phyloP scores from a whole-genome alignment of 2,888 invertebrate species.

The Ctena decussata region DNA sequence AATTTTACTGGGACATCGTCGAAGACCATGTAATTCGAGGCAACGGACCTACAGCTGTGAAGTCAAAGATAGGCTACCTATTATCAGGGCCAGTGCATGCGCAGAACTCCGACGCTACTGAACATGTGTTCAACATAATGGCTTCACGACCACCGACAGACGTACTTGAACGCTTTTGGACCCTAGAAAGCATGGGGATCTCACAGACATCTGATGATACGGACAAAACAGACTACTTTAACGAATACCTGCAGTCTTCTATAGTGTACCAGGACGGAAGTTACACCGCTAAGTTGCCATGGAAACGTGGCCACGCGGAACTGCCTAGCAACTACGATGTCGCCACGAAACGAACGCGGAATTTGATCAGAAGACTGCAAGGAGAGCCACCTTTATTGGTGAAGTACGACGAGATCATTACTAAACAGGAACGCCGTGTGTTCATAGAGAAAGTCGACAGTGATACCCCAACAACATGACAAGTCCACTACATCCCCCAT shows the following conservation, averaged over 20 bases:
- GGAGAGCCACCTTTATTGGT: background rate
- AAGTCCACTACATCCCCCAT: constrained; percentile 58
- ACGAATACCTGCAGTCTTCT: background rate
- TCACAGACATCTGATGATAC: background rate
- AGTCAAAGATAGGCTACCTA: constrained; percentile 56
- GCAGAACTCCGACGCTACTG: background rate
- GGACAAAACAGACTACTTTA: background rate
- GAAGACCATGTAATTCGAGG: constrained; percentile 39
- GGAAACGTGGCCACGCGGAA: constrained; percentile 19
- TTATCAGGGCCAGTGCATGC: constrained; percentile 37
- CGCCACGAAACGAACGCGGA: constrained; percentile 12
- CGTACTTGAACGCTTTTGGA: constrained; percentile 47
- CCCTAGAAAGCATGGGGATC: constrained; percentile 43
- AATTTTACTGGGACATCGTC: constrained; percentile 58
- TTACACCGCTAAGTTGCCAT: background rate
- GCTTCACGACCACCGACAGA: constrained; percentile 7
- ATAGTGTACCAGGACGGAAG: constrained; percentile 10
- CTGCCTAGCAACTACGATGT: constrained; percentile 23
- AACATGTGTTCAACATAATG: constrained; percentile 14
- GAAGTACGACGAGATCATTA: constrained; percentile 43
- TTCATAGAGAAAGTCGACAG: constrained; percentile 42
- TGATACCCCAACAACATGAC: background rate
- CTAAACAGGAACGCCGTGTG: constrained; percentile 41
- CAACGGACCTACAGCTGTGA: constrained; percentile 57
- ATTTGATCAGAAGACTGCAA: constrained; percentile 13